These are phyloP conservation scores for Acanthurus tractus DNA, from an alignment of 2,797 vertebrate genomes.

Conservation along the genomic window DNA sequence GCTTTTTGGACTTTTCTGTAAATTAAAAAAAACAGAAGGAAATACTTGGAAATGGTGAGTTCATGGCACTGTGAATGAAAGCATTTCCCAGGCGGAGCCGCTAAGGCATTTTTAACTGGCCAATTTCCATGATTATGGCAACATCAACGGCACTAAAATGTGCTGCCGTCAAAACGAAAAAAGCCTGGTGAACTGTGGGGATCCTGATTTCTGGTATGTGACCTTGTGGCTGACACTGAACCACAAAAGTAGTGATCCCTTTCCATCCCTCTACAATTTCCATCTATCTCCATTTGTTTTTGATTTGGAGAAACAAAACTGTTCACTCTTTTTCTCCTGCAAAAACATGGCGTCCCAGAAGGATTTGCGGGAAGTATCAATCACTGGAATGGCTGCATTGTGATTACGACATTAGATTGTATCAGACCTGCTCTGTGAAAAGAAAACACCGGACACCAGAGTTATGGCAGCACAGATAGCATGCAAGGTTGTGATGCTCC, in stretches of 20 bases:
- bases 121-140: constrained; percentile 64
- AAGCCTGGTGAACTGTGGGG: constrained; percentile 60
- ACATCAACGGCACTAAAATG: constrained; percentile 64
- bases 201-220: constrained; percentile 80
- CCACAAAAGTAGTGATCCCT: constrained; percentile 77
- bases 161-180: constrained; percentile 66
- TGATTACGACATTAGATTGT: constrained; percentile 70
- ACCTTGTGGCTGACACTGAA: constrained; percentile 80
- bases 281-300: constrained; percentile 81
- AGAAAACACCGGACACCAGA: constrained; percentile 68
- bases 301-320: constrained; percentile 81
- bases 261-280: constrained; percentile 77
- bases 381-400: constrained; percentile 73
- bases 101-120: constrained; percentile 64
- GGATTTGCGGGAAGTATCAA: constrained; percentile 78
- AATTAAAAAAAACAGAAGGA: constrained; percentile 18
- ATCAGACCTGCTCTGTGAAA: constrained; percentile 60
- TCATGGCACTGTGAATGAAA: constrained; percentile 37
- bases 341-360: constrained; percentile 81
- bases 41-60: constrained; percentile 29
- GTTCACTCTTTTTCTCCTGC: constrained; percentile 77
- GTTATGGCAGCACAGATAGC: constrained; percentile 71
- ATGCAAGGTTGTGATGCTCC: constrained; percentile 38
- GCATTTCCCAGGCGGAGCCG: constrained; percentile 47
- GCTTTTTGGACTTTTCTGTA: constrained; percentile 16